phyloP scores from a whole-genome alignment of 2,888 invertebrate genomes.

The Apamea monoglypha region DNA sequence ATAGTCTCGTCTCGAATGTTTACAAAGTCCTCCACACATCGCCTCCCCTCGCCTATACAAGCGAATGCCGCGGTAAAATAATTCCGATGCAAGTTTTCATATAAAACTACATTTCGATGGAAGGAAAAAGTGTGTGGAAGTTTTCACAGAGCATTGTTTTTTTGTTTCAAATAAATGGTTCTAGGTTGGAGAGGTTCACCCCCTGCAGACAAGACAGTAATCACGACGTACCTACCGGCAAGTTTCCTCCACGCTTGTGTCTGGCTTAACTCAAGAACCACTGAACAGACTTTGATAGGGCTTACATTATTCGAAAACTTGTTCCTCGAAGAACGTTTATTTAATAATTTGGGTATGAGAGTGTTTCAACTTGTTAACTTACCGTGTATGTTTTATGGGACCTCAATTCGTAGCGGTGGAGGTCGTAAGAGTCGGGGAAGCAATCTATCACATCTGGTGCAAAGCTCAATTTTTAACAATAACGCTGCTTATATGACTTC shows the following conservation, averaged over 20 bases:
- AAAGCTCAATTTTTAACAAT: slow-evolving; percentile 45
- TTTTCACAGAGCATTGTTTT: slow-evolving; percentile 49
- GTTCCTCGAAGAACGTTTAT: slow-evolving; percentile 54
- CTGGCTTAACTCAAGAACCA: slow-evolving; percentile 58
- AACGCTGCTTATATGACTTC: slow-evolving; percentile 27
- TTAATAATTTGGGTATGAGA: slow-evolving; percentile 54
- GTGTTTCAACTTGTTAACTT: slow-evolving; percentile 52
- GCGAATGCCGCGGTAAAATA: slow-evolving; percentile 70
- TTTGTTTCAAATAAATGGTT: slow-evolving; percentile 52
- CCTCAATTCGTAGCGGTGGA: slow-evolving; percentile 19
- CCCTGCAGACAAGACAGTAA: slow-evolving; percentile 48
- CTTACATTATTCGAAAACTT: slow-evolving; percentile 61
- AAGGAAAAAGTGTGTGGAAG: slow-evolving; percentile 46
- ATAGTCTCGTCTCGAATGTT: slow-evolving; percentile 81
- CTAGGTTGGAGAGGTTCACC: slow-evolving; percentile 22
- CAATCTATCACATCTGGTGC: slow-evolving; percentile 47
- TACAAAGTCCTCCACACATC: slow-evolving; percentile 79
- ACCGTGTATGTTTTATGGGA: slow-evolving; percentile 51
- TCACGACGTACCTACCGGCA: slow-evolving; percentile 56
- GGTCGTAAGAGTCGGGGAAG: slow-evolving; percentile 17
- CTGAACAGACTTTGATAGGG: slow-evolving; percentile 53
- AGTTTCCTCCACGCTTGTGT: slow-evolving; percentile 55
- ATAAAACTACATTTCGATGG: slow-evolving; percentile 65
- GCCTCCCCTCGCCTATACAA: slow-evolving; percentile 68
- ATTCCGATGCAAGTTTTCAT: slow-evolving; percentile 70